A percentile compares a stretch with the other conserved stretches of the same genome.
phyloP scores from a whole-genome alignment of 2,113 vertebrate species.

The Malurus alboscapulatus region DNA sequence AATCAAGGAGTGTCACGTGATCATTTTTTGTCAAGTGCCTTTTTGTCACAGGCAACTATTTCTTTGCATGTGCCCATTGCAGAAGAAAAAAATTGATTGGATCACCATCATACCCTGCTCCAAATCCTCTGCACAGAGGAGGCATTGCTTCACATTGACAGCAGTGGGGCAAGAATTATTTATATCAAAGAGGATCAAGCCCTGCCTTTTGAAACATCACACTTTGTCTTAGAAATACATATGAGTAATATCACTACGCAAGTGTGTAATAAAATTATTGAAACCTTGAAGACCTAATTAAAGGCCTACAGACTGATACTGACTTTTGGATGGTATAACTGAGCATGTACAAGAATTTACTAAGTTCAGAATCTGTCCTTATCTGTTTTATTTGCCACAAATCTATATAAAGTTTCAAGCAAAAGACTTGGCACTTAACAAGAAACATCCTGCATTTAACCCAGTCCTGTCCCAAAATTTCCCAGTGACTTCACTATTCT shows the following conservation, averaged over 20 bases:
- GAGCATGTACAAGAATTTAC: background rate
- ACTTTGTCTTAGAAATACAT: constrained; percentile 21
- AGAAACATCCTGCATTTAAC: background rate
- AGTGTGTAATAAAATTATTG: background rate
- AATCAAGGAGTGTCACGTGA: constrained; percentile 15
- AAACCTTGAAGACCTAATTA: background rate
- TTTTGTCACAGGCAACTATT: constrained; percentile 22
- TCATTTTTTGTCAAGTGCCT: constrained; percentile 39
- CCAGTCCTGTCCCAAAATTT: background rate
- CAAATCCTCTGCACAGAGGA: background rate
- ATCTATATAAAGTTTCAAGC: background rate
- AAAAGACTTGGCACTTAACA: background rate
- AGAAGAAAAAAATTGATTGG: background rate
- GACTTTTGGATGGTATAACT: background rate
- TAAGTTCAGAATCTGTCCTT: background rate
- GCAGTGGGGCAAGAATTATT: background rate
- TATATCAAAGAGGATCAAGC: background rate
- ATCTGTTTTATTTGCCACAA: background rate
- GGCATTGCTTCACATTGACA: background rate
- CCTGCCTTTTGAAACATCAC: background rate
- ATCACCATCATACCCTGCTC: background rate
- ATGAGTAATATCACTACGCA: background rate
- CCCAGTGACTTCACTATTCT: background rate
- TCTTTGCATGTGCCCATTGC: background rate
- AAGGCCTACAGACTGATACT: background rate